Evolutionary conservation across 2,888 invertebrate species (phyloP).

Genomic region (Bombylius major): DNA sequence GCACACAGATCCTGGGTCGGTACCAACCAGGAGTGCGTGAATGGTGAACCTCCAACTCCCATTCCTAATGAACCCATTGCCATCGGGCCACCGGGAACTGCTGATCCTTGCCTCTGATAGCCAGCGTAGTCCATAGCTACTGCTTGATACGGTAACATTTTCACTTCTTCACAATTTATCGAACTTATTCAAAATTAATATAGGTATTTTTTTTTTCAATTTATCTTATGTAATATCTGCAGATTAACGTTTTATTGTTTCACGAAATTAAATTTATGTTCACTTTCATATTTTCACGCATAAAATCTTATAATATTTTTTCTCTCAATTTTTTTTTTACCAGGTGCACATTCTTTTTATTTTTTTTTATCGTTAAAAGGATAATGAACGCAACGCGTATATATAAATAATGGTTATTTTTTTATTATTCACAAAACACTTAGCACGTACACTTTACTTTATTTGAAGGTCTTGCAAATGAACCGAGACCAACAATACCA

Average conservation of each 20-base stretch:
- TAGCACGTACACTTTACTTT: slow-evolving; percentile 4
- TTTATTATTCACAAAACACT: slow-evolving; percentile 1
- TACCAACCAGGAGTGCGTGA: slow-evolving; percentile 93
- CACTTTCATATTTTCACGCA: neutral
- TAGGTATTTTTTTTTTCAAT: too few species aligned
- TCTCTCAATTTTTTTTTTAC: neutral
- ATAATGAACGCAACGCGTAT: neutral
- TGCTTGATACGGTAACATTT: slow-evolving; percentile 76
- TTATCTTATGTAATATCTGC: neutral
- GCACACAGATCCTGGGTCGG: slow-evolving; percentile 83
- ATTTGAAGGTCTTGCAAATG: neutral
- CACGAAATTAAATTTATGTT: neutral
- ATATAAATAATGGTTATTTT: neutral
- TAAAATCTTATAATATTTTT: too few species aligned
- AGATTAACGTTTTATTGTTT: neutral
- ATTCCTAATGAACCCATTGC: slow-evolving; percentile 44
- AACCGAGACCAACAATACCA: neutral
- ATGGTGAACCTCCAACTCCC: slow-evolving; percentile 44
- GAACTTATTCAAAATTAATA: neutral
- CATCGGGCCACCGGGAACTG: slow-evolving; percentile 34
- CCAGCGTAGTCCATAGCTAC: slow-evolving; percentile 78
- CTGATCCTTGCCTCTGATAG: slow-evolving; percentile 46
- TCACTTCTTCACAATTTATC: neutral
- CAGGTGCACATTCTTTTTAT: neutral
- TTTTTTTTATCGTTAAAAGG: neutral